Evolutionary conservation across 2,113 vertebrate genomes (phyloP), one percentile per base, ranked within the genome.

Genomic region (Tyrannus savana): DNA sequence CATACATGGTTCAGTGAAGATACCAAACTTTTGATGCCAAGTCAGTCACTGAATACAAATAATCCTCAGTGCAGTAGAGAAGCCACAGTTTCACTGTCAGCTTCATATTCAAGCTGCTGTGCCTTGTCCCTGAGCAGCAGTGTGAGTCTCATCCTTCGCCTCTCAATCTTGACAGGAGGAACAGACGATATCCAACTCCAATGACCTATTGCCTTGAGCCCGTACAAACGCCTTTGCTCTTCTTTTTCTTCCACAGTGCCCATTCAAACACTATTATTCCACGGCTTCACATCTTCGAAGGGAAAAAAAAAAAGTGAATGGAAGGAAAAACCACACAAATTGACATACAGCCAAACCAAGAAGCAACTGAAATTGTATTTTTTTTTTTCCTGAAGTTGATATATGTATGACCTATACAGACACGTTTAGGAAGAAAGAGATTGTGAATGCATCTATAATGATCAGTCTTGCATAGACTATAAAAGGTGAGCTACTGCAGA

Each of bases 401-500:
- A 83, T 42, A 68, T 46, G 4, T 9, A 25, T 73, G 33, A 71
- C 14, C 33, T 71, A 15, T 59, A 55, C 19, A 93, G 15, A 90
- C 0, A 2, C 19, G 12, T 28, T 80, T 58, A 77, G 10, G 41
- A 76, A 82, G 67, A 88, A 95, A 76, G 8, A 60, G 41, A 69
- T 71, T 92, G 90, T 86, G 25, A 69, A 62, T 50, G 6, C 14
- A 55, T 53, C 31, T 88, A 6, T 86, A 77, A 66, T 30, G 30
- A 74, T 50, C 50, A 62, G 33, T 90, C 42, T 76, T 92, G 42
- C 33, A 71, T 27, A 59, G 63, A 44, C 39, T 62, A 44, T 68
- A 72, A 95, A 92, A 87, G 17, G 13, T 79, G 25, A 77, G 73
- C 8, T 75, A 85, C 42, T n/a, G 41, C 19, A 78, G 91, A 84